Base-by-base conservation (phyloP, 2,888 invertebrate genomes). In the Aphidius colemani region DNA sequence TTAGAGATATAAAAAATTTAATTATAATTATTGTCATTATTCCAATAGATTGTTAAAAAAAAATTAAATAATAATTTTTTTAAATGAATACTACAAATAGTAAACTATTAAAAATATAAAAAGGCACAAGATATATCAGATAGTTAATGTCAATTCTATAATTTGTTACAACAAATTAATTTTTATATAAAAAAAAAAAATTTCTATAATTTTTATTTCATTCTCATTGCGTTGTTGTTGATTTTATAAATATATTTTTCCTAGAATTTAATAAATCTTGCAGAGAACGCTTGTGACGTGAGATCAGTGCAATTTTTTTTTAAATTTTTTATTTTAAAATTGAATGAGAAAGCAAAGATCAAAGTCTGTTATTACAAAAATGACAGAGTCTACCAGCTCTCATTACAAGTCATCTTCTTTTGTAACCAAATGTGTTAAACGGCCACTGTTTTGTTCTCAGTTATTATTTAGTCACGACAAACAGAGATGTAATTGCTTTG, bases 361-460 rank as follows among this genome's bases (percentile, higher is more conserved):
- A 62, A 53, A 61, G 59, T 61, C 58, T 65, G 63, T 65, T 67
- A 74, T 75, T 74, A 75, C 66, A 66, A 65, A 72, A 73, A 75
- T 74, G 70, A 72, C 70, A 68, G 68, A 67, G 5, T 30, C 55
- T 18, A 13, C 49, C 59, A 39, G 59, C 60, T 67, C 62, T 60
- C 50, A 61, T 70, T 66, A 63, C 64, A 53, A 64, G 58, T 49
- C 61, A 45, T 58, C 57, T 65, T 53, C 68, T 66, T 62, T 65
- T 65, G 66, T 63, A 67, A 64, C 61, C 61, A 59, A 66, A 67
- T 63, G 61, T 66, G 60, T 55, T 60, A 50, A 67, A 59, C 59
- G 53, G 48, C 18, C 58, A 53, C 44, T 64, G 30, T 30, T 30
- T 30, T 2, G 5, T 30, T 2, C 30, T 30, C 30, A 30, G 30